phyloP scores from a whole-genome alignment of 2,888 invertebrate genomes.

The Ethmia dodecea region DNA sequence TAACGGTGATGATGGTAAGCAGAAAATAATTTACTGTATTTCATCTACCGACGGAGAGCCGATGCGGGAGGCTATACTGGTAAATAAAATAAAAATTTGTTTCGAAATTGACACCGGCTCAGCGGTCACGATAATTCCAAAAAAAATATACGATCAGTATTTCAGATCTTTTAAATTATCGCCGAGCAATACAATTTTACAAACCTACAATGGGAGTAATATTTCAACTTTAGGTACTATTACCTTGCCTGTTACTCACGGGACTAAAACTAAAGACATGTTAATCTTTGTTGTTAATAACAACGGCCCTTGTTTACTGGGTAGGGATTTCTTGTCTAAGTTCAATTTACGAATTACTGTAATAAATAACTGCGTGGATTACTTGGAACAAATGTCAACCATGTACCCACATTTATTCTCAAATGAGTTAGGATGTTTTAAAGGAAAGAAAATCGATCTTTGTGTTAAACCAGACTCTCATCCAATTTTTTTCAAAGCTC shows the following conservation, averaged over 20 bases:
- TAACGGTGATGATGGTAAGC: conserved; percentile 5
- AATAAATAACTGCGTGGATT: not conserved
- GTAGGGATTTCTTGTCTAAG: conserved; percentile 3
- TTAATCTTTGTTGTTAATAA: not conserved
- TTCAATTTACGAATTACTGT: not conserved
- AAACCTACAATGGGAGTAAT: conserved; percentile 4
- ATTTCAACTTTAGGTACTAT: conserved; percentile 3
- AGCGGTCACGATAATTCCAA: conserved; percentile 1
- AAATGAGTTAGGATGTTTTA: conserved; percentile 1
- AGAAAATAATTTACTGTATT: not conserved
- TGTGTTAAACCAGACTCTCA: conserved; percentile 1
- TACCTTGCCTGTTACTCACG: conserved; percentile 1
- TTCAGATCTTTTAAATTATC: not conserved
- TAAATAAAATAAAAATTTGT: not conserved
- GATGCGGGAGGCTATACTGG: conserved; percentile 1
- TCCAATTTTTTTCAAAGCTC: conserved; percentile 5
- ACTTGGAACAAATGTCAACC: not conserved
- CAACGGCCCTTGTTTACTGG: conserved; percentile 1
- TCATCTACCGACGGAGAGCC: not conserved
- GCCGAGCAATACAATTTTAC: not conserved
- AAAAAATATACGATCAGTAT: conserved; percentile 1
- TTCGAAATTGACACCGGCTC: conserved; percentile 4
- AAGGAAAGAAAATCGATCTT: not conserved
- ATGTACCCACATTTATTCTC: not conserved
- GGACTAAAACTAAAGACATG: not conserved